A percentile compares a stretch with the other conserved stretches of the same genome.
Conservation (phyloP, 2,888 invertebrate species). For the Morinoia aosen region DNA sequence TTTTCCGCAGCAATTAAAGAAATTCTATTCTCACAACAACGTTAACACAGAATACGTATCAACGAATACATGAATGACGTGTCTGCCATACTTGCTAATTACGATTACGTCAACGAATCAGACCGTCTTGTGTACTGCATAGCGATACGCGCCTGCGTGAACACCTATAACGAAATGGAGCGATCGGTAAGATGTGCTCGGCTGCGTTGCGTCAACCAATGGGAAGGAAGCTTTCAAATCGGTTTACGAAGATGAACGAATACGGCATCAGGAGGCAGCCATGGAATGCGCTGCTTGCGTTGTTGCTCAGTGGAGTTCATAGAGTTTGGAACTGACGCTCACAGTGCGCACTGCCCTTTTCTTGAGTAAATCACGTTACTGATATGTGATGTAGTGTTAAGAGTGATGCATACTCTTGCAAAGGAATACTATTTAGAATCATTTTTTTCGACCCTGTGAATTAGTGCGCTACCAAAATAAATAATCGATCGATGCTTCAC, state of each 20-base stretch:
- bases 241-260: constrained; percentile 53
- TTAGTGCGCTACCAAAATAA: neutral
- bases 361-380: neutral
- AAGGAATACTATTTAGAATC: neutral
- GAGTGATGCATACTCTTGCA: neutral
- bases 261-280: constrained; percentile 50
- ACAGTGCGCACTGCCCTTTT: neutral
- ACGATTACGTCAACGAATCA: neutral
- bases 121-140: neutral
- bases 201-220: constrained; percentile 54
- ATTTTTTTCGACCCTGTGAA: neutral
- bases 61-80: neutral
- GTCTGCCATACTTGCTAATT: neutral
- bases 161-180: constrained; percentile 55
- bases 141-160: constrained; percentile 38
- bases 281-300: constrained; percentile 52
- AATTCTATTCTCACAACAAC: neutral
- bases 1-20: constrained; percentile 2
- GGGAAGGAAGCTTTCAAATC: constrained; percentile 50
- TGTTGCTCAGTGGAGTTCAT: constrained; percentile 42
- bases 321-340: constrained; percentile 29
- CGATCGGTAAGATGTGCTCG: constrained; percentile 49
- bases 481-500: neutral
- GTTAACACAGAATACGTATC: neutral
- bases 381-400: neutral